phyloP scores from a whole-genome alignment of 2,888 invertebrate genomes.

The Melinaea menophilus region DNA sequence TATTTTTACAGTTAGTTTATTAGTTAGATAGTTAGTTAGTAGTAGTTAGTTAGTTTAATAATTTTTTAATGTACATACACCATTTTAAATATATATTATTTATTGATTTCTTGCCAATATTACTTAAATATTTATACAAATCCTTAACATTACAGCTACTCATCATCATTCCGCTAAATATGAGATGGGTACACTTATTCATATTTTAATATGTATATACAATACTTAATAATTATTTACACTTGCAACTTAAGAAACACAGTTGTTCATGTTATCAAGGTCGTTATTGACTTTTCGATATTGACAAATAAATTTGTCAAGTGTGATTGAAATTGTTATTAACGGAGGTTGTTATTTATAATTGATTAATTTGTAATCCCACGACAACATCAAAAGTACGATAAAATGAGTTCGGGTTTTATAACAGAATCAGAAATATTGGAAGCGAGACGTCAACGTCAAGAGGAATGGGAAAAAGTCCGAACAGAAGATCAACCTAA shows the following conservation, averaged over 20 bases:
- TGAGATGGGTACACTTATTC: too few species aligned
- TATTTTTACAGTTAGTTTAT: too few species aligned
- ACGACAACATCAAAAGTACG: background rate
- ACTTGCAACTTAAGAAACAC: background rate
- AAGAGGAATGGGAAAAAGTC: slow-evolving; percentile 98
- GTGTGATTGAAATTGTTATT: slow-evolving; percentile 3
- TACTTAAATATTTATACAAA: too few species aligned
- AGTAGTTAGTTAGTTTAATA: too few species aligned
- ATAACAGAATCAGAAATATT: slow-evolving; percentile 91
- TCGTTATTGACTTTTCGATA: slow-evolving; percentile 4
- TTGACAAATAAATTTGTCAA: slow-evolving; percentile 6
- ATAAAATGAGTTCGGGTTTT: slow-evolving; percentile 92
- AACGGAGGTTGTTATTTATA: background rate
- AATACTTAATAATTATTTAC: background rate
- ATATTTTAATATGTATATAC: too few species aligned
- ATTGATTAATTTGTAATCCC: background rate
- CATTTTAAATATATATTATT: too few species aligned
- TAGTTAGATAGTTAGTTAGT: too few species aligned
- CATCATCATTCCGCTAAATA: too few species aligned
- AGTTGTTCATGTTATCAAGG: background rate
- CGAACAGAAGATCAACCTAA: slow-evolving; percentile 92
- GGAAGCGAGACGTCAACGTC: slow-evolving; percentile 87
- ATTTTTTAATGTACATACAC: too few species aligned
- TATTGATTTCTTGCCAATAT: too few species aligned
- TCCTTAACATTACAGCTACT: too few species aligned